These are phyloP conservation scores for Oreochromis aureus DNA, from an alignment of 2,113 vertebrate species.

Conservation along the genomic window DNA sequence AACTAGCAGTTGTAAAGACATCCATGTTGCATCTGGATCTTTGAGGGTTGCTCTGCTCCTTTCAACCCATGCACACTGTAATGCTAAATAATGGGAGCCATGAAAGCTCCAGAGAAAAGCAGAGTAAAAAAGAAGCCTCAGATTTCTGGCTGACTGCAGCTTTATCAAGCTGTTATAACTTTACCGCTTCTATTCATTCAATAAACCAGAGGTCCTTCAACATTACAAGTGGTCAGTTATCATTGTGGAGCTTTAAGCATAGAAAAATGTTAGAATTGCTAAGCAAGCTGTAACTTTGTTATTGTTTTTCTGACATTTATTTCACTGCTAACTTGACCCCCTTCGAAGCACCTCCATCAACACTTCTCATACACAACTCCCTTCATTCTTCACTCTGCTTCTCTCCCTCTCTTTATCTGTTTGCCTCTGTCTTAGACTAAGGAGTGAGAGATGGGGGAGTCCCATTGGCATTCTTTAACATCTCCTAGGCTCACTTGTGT, in stretches of 20 bases:
- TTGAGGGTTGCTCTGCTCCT: constrained; percentile 23
- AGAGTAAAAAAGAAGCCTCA: background rate
- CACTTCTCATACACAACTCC: background rate
- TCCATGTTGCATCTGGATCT: constrained; percentile 41
- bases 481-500: constrained; percentile 48
- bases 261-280: background rate
- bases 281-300: background rate
- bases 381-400: constrained; percentile 8
- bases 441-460: constrained; percentile 53
- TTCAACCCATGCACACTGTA: constrained; percentile 17
- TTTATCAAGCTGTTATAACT: constrained; percentile 15
- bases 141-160: background rate
- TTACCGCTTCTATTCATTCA: background rate
- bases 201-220: background rate
- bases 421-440: constrained; percentile 37
- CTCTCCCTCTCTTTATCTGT: constrained; percentile 38
- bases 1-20: constrained; percentile 56
- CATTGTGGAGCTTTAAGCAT: background rate
- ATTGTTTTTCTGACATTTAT: background rate
- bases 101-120: constrained; percentile 13
- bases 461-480: constrained; percentile 62
- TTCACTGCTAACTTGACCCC: constrained; percentile 7
- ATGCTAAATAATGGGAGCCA: constrained; percentile 28
- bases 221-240: background rate
- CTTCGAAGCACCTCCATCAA: background rate